Evolutionary conservation across 2,888 invertebrate species (phyloP).

Genomic region (Hemicrepidius hirtus): DNA sequence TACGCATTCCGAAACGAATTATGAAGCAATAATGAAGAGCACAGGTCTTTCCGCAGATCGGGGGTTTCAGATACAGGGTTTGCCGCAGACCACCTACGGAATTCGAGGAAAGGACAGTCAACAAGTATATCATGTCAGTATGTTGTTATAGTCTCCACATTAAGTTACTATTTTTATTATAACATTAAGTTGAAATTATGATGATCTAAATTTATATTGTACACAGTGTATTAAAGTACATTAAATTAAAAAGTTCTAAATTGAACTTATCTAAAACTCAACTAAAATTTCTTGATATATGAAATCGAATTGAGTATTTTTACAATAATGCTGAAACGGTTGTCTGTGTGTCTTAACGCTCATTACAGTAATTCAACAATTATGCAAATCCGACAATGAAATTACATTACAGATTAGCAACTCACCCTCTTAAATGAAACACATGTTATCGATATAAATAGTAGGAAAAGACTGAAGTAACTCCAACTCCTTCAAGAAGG

Average conservation of each 20-base stretch:
- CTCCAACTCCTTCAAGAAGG: conserved; percentile 3
- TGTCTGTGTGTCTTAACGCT: no score
- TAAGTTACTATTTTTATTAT: no score
- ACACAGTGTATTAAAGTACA: no score
- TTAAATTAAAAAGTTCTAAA: no score
- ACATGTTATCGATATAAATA: conserved; percentile 1
- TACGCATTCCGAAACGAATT: conserved; percentile 68
- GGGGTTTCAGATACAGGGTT: conserved; percentile 63
- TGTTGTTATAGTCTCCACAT: background rate
- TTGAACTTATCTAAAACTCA: no score
- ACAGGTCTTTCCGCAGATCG: conserved; percentile 64
- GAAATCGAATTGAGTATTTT: no score
- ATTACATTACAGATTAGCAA: background rate
- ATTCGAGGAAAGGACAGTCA: conserved; percentile 50
- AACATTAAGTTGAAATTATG: no score
- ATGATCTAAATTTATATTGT: no score
- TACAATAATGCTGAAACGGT: no score
- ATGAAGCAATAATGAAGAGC: conserved; percentile 71
- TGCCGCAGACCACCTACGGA: conserved; percentile 65
- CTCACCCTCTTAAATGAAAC: background rate
- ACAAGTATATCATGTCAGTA: conserved; percentile 15
- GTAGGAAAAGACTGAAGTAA: background rate
- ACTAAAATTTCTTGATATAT: no score
- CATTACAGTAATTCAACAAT: no score
- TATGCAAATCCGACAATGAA: no score